Percentiles rank a stretch among this genome's conserved stretches.
Conservation (phyloP, 1,140 invertebrate species). For the Charaxes varanes region DNA sequence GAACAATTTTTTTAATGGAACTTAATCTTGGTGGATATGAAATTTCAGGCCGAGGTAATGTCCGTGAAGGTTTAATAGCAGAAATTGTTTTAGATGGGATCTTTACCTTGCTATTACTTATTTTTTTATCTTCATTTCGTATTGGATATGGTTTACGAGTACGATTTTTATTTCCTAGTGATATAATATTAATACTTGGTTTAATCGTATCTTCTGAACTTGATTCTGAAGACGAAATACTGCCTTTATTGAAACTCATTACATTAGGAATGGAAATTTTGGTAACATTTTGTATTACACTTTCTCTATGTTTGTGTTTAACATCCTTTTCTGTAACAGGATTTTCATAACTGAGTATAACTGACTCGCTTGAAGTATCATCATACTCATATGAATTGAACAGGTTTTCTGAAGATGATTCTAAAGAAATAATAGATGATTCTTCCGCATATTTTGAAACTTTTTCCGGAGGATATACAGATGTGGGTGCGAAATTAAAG, state of each 20-base stretch:
- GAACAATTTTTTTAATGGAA: constrained; percentile 41
- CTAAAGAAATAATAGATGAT: constrained; percentile 25
- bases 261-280: constrained; percentile 1
- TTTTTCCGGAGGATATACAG: constrained; percentile 37
- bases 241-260: neutral
- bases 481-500: constrained; percentile 49
- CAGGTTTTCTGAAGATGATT: constrained; percentile 36
- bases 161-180: constrained; percentile 42
- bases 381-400: constrained; percentile 37
- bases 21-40: constrained; percentile 39
- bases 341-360: constrained; percentile 29
- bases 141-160: constrained; percentile 59
- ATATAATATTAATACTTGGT: constrained; percentile 44
- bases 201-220: constrained; percentile 35
- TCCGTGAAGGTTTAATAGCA: constrained; percentile 46
- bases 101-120: constrained; percentile 41
- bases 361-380: constrained; percentile 22
- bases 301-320: constrained; percentile 6
- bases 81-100: constrained; percentile 35
- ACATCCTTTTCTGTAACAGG: constrained; percentile 22
- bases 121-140: constrained; percentile 43
- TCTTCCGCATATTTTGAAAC: constrained; percentile 19
- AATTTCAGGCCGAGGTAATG: constrained; percentile 42
- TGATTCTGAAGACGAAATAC: constrained; percentile 23
- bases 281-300: constrained; percentile 3